Evolutionary conservation across 2,113 vertebrate species (phyloP).

Genomic region (Pituophis catenifer): DNA sequence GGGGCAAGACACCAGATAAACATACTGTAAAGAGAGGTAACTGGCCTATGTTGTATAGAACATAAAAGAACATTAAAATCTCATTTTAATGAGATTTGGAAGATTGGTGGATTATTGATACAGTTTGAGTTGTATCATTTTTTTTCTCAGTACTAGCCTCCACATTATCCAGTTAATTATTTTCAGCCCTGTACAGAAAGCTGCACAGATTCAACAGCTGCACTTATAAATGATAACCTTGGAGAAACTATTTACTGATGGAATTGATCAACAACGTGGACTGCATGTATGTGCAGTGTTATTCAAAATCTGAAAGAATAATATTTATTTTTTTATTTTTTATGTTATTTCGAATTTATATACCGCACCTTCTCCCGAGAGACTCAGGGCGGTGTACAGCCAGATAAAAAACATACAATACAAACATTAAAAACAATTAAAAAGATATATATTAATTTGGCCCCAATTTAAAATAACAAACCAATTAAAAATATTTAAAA

Average conservation of each 20-base stretch:
- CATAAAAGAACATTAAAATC: too few relatives aligned
- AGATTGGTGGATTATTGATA: slow-evolving; percentile 34
- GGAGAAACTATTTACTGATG: not conserved
- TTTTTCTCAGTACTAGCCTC: slow-evolving; percentile 23
- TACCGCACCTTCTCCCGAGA: too few relatives aligned
- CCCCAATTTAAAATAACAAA: too few relatives aligned
- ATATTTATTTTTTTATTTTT: too few relatives aligned
- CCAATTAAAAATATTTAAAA: too few relatives aligned
- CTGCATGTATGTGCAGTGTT: not conserved
- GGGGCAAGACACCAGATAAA: not conserved
- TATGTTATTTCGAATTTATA: too few relatives aligned
- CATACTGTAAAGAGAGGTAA: slow-evolving; percentile 23
- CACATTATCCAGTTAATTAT: not conserved
- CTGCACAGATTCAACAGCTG: slow-evolving; percentile 38
- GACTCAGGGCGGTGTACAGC: too few relatives aligned
- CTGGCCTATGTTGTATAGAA: slow-evolving; percentile 41
- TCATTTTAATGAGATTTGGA: slow-evolving; percentile 36
- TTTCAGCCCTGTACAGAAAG: not conserved
- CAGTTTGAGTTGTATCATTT: slow-evolving; percentile 47
- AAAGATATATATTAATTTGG: too few relatives aligned
- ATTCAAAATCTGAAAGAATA: not conserved
- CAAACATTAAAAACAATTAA: too few relatives aligned
- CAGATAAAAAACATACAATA: too few relatives aligned
- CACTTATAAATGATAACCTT: slow-evolving; percentile 22
- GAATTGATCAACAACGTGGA: not conserved